Evolutionary conservation across 1,140 invertebrate genomes (phyloP), one percentile per base, ranked within the genome.

Genomic region (Neodiprion lecontei): DNA sequence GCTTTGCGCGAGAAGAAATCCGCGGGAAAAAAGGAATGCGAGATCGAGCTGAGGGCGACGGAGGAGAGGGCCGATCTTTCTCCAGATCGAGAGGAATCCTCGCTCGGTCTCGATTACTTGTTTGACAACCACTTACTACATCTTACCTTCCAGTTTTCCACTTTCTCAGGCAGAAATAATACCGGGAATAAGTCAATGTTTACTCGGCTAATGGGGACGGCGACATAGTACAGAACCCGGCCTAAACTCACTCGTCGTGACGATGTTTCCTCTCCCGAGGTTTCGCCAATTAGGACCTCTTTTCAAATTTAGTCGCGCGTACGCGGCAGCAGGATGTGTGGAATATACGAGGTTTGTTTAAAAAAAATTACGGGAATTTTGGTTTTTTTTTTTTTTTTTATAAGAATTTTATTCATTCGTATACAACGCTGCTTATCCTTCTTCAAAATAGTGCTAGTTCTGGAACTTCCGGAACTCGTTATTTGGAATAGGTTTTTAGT

Each of bases 161-260:
- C 72, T 79, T 78, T 77, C 74, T 48, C 70, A 28, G 28, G 74
- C 71, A 72, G 75, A 79, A 80, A 80, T 79, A 80, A 78, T 78
- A 74, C 71, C 40, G 65, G 67, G 70, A 70, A 73, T 69, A 70
- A 50, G 77, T 70, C 77, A 81, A 82, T 82, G 73, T 82, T 82
- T 77, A 81, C 75, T 73, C 74, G 73, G 76, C 76, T 81, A 82
- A 82, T 82, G 80, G 80, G 49, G 28, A 49, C n/a, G 23, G 14
- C 9, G 68, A 66, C 17, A 23, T 69, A 12, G 68, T 71, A 11
- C 48, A 12, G 70, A 9, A 48, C 69, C 72, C 69, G 71, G 48
- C 67, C 49, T 69, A 12, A 66, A 73, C 70, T 66, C 73, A 76
- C 74, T 71, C 68, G 11, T 23, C 48, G 66, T 1, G 47, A 67